Base-by-base conservation (phyloP, 2,797 vertebrate genomes). In the Mallotus villosus region DNA sequence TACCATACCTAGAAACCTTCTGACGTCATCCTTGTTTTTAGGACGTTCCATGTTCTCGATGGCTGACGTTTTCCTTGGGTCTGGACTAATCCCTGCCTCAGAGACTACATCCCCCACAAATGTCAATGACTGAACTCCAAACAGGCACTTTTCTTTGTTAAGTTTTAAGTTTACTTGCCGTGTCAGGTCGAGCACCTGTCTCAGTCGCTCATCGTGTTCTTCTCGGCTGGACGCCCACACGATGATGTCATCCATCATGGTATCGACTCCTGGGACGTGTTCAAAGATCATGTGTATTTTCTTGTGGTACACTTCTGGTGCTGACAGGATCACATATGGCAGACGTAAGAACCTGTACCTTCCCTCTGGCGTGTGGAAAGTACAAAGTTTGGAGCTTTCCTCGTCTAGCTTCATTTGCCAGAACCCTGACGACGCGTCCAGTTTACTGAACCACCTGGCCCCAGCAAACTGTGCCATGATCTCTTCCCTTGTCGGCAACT, bases 1-100 rank as follows among this genome's bases (percentile, higher is more conserved):
- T 3, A 74, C 70, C 72, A 73, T 73, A 1, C 55, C 64, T 29
- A 73, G 19, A 6, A 73, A 61, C 19, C 32, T 16, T 69, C 60
- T 78, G 14, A 75, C 34, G 1, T 74, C 68, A 2, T 68, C 60
- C 22, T 68, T 78, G 27, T 65, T 68, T 11, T 41, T 4, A 3
- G 67, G 62, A 22, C 46, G 24, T 22, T 73, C 41, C 66, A 34
- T 34, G 32, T 34, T 34, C 27, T 27, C 55, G 2, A 78, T 78
- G 19, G 69, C 73, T 59, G 75, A 78, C 0, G 27, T 73, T 46
- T 84, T 80, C 24, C 69, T 84, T 11, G 71, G 78, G 61, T 85
- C 78, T 32, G 80, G 71, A 16, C 41, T 64, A 1, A 78, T 24
- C 17, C 81, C 77, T 4, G 66, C 55, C 22, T 77, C 78, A 25